Conservation (phyloP, 2,888 invertebrate species). For the Tanytarsus gracilentus region DNA sequence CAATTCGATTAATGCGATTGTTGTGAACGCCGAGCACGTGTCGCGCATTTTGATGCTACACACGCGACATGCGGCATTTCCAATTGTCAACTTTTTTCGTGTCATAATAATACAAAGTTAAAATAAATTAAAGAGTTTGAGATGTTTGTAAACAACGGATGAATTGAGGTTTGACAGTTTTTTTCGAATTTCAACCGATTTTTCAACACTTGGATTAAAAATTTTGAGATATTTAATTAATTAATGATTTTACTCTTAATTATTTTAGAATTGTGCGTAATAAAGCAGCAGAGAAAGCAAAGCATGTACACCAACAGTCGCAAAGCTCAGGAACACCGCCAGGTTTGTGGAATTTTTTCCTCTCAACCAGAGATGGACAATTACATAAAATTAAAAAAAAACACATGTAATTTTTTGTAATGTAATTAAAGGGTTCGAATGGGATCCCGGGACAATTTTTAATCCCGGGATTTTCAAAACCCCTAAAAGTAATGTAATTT, state of each 20-base stretch:
- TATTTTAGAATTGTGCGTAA: conserved; percentile 83
- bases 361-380: too few relatives aligned
- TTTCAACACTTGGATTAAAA: not conserved
- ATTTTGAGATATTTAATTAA: not conserved
- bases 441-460: too few relatives aligned
- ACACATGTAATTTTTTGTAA: not conserved
- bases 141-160: not conserved
- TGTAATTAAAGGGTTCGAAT: not conserved
- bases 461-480: too few relatives aligned
- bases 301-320: conserved; percentile 72
- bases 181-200: not conserved
- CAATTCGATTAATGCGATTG: not conserved
- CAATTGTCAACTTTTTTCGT: not conserved
- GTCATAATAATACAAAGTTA: too few relatives aligned
- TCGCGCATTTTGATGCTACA: not conserved
- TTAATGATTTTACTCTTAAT: not conserved
- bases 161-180: not conserved
- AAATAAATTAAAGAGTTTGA: too few relatives aligned
- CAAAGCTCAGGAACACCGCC: conserved; percentile 45
- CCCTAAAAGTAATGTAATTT: too few relatives aligned
- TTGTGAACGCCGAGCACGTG: not conserved
- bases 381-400: too few relatives aligned
- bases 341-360: conserved; percentile 1
- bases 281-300: conserved; percentile 94
- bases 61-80: not conserved